Percentiles rank a stretch among this genome's conserved stretches.
Conservation (phyloP, 2,888 invertebrate genomes). For the Andrena praecox region DNA sequence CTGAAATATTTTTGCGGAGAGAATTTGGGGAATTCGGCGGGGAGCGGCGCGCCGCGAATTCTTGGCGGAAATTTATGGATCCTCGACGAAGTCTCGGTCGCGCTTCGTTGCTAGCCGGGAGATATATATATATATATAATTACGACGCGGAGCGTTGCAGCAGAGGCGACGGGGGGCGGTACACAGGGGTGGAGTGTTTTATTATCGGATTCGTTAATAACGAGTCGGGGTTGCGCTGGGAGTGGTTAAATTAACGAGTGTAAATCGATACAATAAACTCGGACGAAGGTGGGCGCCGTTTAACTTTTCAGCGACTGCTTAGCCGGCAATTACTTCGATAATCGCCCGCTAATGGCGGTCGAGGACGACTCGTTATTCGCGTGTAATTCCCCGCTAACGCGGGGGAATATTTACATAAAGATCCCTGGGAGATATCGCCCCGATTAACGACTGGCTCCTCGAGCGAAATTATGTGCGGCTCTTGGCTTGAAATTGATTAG, state of each 20-base stretch:
- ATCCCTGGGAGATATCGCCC: conserved; percentile 26
- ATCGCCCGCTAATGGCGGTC: conserved; percentile 49
- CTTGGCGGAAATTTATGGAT: conserved; percentile 72
- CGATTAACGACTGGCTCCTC: conserved; percentile 13
- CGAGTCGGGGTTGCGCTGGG: conserved; percentile 42
- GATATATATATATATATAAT: conserved; percentile 60
- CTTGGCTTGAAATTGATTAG: conserved; percentile 17
- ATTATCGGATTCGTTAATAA: conserved; percentile 56
- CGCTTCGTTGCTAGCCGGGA: conserved; percentile 55
- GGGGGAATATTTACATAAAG: conserved; percentile 16
- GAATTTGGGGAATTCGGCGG: conserved; percentile 70
- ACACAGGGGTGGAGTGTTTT: conserved; percentile 22
- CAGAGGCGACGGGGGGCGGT: not conserved
- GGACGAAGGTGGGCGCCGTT: conserved; percentile 41
- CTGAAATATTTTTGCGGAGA: conserved; percentile 69
- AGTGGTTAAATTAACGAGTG: conserved; percentile 60
- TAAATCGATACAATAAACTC: conserved; percentile 66
- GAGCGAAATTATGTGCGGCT: not conserved
- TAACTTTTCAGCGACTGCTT: conserved; percentile 61
- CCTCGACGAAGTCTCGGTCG: conserved; percentile 69
- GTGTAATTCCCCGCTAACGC: conserved; percentile 43
- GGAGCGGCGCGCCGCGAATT: conserved; percentile 64
- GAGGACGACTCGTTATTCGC: conserved; percentile 45
- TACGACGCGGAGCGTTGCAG: conserved; percentile 25
- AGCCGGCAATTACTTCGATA: conserved; percentile 62